Percentiles rank a stretch among this genome's conserved stretches.
Evolutionary conservation across 2,113 vertebrate genomes (phyloP).

Genomic region (Puma concolor): DNA sequence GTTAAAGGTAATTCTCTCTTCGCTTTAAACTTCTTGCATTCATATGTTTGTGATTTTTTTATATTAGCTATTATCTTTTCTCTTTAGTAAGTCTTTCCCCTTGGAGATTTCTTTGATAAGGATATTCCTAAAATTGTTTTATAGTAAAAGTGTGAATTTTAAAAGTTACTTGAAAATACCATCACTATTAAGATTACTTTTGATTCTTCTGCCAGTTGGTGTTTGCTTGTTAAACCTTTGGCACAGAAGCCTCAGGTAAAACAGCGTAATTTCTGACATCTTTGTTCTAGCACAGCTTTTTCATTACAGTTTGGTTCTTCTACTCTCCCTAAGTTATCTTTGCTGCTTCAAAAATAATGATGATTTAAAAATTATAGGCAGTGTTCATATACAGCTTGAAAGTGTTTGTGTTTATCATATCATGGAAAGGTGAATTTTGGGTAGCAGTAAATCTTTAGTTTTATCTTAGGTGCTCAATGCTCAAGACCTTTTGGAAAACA

Average conservation of each 20-base stretch:
- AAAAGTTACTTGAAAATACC: conserved; percentile 23
- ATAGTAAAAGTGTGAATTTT: conserved; percentile 40
- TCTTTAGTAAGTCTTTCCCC: background rate
- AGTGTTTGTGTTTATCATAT: background rate
- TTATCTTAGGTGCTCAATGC: background rate
- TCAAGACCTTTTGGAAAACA: background rate
- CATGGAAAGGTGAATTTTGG: conserved; percentile 29
- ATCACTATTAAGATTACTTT: conserved; percentile 36
- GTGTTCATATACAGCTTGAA: background rate
- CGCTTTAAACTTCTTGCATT: background rate
- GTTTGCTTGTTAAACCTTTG: conserved; percentile 46
- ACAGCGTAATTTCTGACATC: background rate
- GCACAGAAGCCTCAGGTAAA: conserved; percentile 23
- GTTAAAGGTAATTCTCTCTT: conserved; percentile 92
- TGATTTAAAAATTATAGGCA: conserved; percentile 6
- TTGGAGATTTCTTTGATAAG: conserved; percentile 33
- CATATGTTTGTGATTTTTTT: conserved; percentile 1
- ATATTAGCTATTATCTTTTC: background rate
- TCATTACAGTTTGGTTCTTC: background rate
- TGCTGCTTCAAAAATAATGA: conserved; percentile 40
- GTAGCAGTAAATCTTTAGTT: background rate
- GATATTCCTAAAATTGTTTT: conserved; percentile 14
- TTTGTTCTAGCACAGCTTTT: conserved; percentile 2
- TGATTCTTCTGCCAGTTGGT: background rate
- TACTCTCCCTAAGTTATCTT: background rate